phyloP scores from a whole-genome alignment of 2,113 vertebrate species.

The Copsychus sechellarum region DNA sequence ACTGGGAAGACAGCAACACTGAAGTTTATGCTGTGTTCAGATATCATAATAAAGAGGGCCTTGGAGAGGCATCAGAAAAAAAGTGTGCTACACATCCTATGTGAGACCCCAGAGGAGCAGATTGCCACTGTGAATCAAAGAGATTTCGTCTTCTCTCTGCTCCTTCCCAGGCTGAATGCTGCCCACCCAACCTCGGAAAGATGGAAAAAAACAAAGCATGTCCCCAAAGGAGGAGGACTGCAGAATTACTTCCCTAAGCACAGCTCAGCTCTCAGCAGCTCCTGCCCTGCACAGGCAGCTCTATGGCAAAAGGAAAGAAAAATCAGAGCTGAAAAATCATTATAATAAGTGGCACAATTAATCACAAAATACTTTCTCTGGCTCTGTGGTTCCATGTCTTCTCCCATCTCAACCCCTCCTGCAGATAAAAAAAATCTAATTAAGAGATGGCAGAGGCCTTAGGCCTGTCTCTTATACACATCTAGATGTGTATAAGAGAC shows the following conservation, averaged over 20 bases:
- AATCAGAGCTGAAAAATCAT: not conserved
- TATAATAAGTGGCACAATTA: not conserved
- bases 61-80: not conserved
- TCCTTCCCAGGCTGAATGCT: not conserved
- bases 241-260: rapidly evolving
- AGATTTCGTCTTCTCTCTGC: not conserved
- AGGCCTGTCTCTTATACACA: too few relatives aligned
- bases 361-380: not conserved
- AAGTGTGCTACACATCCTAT: not conserved
- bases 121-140: not conserved
- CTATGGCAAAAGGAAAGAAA: not conserved
- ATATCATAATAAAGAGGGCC: not conserved
- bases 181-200: not conserved
- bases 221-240: not conserved
- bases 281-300: not conserved
- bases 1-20: not conserved
- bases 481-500: too few relatives aligned
- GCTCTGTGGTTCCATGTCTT: not conserved
- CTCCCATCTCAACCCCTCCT: not conserved
- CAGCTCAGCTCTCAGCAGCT: not conserved
- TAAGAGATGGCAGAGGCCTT: not conserved
- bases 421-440: not conserved
- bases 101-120: not conserved
- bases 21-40: not conserved
- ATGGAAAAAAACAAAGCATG: not conserved